Percentiles rank a stretch among this genome's conserved stretches.
phyloP scores from a whole-genome alignment of 2,888 invertebrate species.

The Choreutis nemorana region DNA sequence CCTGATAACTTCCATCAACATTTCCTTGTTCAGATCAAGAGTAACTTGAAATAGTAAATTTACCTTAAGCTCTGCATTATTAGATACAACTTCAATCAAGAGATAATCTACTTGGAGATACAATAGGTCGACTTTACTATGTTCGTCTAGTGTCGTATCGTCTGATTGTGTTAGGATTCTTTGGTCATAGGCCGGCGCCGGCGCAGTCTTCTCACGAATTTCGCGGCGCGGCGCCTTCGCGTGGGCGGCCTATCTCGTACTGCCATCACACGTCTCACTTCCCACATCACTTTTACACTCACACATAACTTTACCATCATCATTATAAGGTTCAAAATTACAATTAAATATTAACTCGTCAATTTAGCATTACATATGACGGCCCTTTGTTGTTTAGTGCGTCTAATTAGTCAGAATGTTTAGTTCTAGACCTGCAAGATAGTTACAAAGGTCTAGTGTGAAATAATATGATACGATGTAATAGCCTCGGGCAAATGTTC shows the following conservation, averaged over 20 bases:
- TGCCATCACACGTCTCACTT: conserved; percentile 46
- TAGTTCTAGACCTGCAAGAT: conserved; percentile 48
- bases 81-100: no score
- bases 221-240: conserved; percentile 53
- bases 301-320: conserved; percentile 17
- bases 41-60: no score
- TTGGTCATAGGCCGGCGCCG: conserved; percentile 44
- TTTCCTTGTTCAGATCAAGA: no score
- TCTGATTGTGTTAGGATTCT: conserved; percentile 25
- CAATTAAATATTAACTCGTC: conserved; percentile 13
- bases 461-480: conserved; percentile 46
- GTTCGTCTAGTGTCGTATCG: no score
- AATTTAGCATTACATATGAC: conserved; percentile 24
- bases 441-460: conserved; percentile 39
- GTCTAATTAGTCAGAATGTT: conserved; percentile 64
- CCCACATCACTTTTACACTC: conserved; percentile 23
- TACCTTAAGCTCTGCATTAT: no score
- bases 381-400: conserved; percentile 56
- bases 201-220: conserved; percentile 59
- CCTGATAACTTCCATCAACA: no score
- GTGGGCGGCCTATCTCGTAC: conserved; percentile 58
- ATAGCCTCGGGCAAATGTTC: no score
- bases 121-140: no score
- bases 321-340: conserved; percentile 23
- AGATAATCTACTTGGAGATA: no score